Conservation (phyloP, 1,140 invertebrate genomes). For the Anastrepha obliqua region DNA sequence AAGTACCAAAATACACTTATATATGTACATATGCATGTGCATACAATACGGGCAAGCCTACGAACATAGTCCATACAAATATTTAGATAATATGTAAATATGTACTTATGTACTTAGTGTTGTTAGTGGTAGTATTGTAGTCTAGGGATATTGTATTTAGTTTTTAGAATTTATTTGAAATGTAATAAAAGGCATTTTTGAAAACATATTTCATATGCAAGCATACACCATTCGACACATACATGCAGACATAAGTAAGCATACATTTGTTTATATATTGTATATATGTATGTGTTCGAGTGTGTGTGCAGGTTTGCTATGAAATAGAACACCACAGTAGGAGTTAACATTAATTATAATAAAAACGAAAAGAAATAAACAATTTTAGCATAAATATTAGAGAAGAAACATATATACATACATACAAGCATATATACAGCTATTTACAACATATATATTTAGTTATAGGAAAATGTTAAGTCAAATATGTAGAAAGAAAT, state of each 20-base stretch:
- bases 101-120: background rate
- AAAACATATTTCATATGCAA: slow-evolving; percentile 57
- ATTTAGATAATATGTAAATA: slow-evolving; percentile 4
- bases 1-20: background rate
- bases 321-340: slow-evolving; percentile 59
- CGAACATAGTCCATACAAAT: background rate
- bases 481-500: background rate
- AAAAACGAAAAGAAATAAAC: slow-evolving; percentile 38
- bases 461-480: background rate
- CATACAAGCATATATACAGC: slow-evolving; percentile 47
- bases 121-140: slow-evolving; percentile 27
- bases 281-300: background rate
- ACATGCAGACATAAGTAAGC: background rate
- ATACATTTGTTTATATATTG: background rate
- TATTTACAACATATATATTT: slow-evolving; percentile 23
- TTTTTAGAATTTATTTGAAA: slow-evolving; percentile 49
- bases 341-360: slow-evolving; percentile 60
- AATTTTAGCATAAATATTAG: slow-evolving; percentile 25
- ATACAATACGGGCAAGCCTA: too few relatives aligned
- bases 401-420: slow-evolving; percentile 31
- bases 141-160: slow-evolving; percentile 53
- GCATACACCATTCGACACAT: background rate
- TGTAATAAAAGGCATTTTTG: slow-evolving; percentile 29
- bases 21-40: background rate
- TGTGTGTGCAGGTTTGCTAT: slow-evolving; percentile 27